Base-by-base conservation (phyloP, 1,140 invertebrate species). In the Linepithema humile region DNA sequence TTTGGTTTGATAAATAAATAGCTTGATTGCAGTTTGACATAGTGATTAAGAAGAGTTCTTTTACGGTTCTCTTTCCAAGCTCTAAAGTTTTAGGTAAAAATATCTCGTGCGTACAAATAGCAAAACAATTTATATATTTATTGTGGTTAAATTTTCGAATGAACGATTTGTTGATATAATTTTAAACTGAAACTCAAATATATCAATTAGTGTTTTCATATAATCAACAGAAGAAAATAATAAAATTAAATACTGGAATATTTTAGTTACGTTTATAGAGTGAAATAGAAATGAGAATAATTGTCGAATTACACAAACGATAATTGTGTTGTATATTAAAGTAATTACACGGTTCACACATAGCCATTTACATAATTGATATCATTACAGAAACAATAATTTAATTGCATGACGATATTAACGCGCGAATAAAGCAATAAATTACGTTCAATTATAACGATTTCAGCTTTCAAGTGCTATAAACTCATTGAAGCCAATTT, bases 391-490 rank as follows among this genome's bases (percentile, higher is more conserved):
- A 32, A 29, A 48, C 48, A 69, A 40, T 69, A 69, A 80, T 80
- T 80, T 80, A 55, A 80, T 80, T 65, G 26, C n/a, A 55, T 0
- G 64, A 12, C 35, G 15, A 80, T 69, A 69, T 80, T 80, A 69
- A 80, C 55, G 23, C 35, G 75, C 48, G 48, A 69, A 80, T 69
- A 55, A 69, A 55, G 17, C 23, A 26, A 43, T 32, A 43, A 57
- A 69, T 69, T 53, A 53, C 12, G n/a, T 69, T 17, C 35, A 53
- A 78, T 78, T 78, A 67, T 10, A 35, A 40, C 29, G 12, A 38
- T 32, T 23, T 69, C 38, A 57, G 35, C 15, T 69, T 55, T 15
- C 32, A 32, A 1, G 26, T 69, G 26, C 1, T 23, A n/a, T 20
- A 5, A 65, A 78, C 1, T 5, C n/a, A 26, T 69, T 69, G 4